These are phyloP conservation scores for Cepaea nemoralis DNA, from an alignment of 1,140 invertebrate genomes.

Conservation along the genomic window DNA sequence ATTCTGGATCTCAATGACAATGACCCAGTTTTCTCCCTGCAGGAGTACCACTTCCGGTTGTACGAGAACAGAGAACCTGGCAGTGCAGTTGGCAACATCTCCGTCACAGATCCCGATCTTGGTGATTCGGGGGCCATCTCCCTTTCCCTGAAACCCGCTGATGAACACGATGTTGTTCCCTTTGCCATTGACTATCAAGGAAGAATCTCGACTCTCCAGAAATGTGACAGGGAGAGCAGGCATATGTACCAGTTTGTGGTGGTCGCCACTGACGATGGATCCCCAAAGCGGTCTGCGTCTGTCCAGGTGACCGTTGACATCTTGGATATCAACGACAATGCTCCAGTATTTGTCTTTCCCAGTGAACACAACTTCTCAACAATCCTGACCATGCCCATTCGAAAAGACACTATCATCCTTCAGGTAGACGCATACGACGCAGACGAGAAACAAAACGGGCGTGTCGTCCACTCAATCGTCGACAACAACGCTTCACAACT, in stretches of 20 bases:
- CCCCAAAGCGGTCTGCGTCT: constrained; percentile 86
- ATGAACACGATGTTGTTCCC: constrained; percentile 16
- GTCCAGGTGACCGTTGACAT: constrained; percentile 85
- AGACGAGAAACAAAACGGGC: constrained; percentile 46
- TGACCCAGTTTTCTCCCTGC: constrained; percentile 42
- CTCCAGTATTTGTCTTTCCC: constrained; percentile 70
- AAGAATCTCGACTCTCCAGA: constrained; percentile 11
- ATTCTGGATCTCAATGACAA: constrained; percentile 59
- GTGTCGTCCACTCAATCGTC: constrained; percentile 44
- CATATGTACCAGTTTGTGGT: constrained; percentile 85
- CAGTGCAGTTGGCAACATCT: constrained; percentile 43
- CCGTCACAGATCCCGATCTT: constrained; percentile 41
- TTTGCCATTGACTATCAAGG: constrained; percentile 36
- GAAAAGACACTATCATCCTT: constrained; percentile 29
- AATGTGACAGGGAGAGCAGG: constrained; percentile 85
- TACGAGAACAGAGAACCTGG: constrained; percentile 42
- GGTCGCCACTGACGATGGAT: constrained; percentile 90
- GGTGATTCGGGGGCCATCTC: constrained; percentile 13
- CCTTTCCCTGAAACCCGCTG: constrained; percentile 17
- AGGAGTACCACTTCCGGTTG: constrained; percentile 45
- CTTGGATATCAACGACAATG: constrained; percentile 83
- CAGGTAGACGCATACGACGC: constrained; percentile 62
- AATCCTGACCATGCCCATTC: constrained; percentile 30
- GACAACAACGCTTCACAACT: constrained; percentile 45
- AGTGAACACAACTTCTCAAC: constrained; percentile 33